Base-by-base conservation (phyloP, 92 coral and sea anemone genomes). In the Scolanthus callimorphus region DNA sequence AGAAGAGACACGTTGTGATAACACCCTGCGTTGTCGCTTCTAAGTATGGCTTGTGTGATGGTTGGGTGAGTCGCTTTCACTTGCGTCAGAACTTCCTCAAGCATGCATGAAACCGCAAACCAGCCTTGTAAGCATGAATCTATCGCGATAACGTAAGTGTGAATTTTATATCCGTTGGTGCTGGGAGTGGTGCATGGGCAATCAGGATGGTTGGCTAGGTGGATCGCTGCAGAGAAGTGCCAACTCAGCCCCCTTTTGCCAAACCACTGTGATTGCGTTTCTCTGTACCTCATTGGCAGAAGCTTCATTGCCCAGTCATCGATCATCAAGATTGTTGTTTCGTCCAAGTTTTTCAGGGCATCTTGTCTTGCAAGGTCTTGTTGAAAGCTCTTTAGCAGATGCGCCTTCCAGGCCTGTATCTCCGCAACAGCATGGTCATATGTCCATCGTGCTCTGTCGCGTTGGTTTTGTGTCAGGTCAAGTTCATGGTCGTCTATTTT, bases 231-330 rank as follows among this genome's bases (percentile, higher is more conserved):
- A 8, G 80, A 47, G 44, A 78, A 63, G 27, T 78, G 74, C 85
- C 79, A 78, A 23, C 59, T 79, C 11, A 51, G 1, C 27, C 76
- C 78, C 8, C 71, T 66, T 37, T 78, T 78, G 1, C 55, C 69
- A 52, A 69, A 78, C 78, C 84, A 69, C 19, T 62, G 72, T 43
- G 62, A 57, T 59, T 62, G 84, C 31, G 78, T 76, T 44, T 77
- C 84, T 51, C 84, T 54, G 49, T 53, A 78, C 2, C 21, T 25
- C 63, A 55, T 63, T 1, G 78, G 84, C 19, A 78, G 20, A n/a
- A 78, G 30, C 45, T 70, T 78, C 78, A 62, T 69, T 20, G 78
- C 74, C 78, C 84, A 78, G 66, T 78, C 78, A 21, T 69, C 62
- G 20, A 78, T 78, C 38, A 78, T 58, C 11, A 78, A 21, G 13